Evolutionary conservation across 2,888 invertebrate genomes (phyloP).

Genomic region (Rugalucina vietnamica): DNA sequence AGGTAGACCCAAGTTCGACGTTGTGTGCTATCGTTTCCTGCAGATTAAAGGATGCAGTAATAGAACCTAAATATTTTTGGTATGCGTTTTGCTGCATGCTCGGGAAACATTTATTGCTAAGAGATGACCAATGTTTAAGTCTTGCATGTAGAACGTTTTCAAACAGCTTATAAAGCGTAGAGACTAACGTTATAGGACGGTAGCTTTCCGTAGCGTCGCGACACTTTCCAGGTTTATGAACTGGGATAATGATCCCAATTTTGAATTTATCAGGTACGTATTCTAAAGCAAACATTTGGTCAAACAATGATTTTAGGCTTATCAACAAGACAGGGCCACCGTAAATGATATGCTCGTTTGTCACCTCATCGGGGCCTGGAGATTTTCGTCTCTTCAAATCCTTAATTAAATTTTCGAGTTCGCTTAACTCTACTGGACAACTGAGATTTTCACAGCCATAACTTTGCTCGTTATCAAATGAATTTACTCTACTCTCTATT

Average conservation of each 20-base stretch:
- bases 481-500: not conserved
- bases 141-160: not conserved
- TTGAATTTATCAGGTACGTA: slow-evolving; percentile 21
- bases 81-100: not conserved
- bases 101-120: not conserved
- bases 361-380: not conserved
- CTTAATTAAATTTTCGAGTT: not conserved
- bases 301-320: not conserved
- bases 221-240: slow-evolving; percentile 20
- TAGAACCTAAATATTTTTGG: not conserved
- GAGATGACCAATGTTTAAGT: not conserved
- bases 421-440: not conserved
- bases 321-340: not conserved
- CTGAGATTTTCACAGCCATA: not conserved
- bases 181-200: not conserved
- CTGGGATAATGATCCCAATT: slow-evolving; percentile 15
- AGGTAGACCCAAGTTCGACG: not conserved
- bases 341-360: not conserved
- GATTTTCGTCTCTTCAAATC: not conserved
- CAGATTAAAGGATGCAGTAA: not conserved
- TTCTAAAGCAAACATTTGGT: not conserved
- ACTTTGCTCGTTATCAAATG: not conserved
- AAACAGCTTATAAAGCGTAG: not conserved
- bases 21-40: not conserved
- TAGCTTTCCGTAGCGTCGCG: not conserved